Evolutionary conservation across 1,140 invertebrate species (phyloP), one percentile per base, ranked within the genome.

Genomic region (Phocides pigmalion): DNA sequence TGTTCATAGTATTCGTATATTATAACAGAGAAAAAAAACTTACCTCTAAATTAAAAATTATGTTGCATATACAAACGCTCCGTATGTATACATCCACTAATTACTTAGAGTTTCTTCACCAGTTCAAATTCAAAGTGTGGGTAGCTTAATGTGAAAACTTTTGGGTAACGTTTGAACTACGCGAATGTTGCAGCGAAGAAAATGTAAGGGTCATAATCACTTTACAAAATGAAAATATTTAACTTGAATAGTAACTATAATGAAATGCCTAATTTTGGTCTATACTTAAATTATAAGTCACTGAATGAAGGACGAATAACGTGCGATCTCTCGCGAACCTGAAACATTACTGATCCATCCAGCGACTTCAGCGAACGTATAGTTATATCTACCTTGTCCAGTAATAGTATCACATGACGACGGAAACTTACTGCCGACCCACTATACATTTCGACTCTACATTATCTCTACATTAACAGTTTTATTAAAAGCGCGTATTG

Each of bases 311-410:
- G 4, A 37, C 9, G 15, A 39, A 41, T 59, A 12, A 74, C 83
- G 81, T 80, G 72, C 68, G 64, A 54, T 72, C 76, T 72, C 58
- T 35, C 16, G 56, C 65, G 44, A 70, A 44, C 47, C 77, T 80
- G 76, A 77, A 84, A 76, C 76, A 74, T 72, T 77, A 86, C 84
- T 87, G 82, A 84, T 73, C 68, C 74, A 84, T 73, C 67, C 69
- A 65, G 53, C 66, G 53, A 68, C 59, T 71, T 58, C 68, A 62
- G 56, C 61, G 67, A 72, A 61, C 39, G 76, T 59, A 62, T 58
- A 71, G 41, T 56, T 65, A 66, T 59, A 58, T 63, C 42, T 65
- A 67, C 64, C 37, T 64, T 63, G 20, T 39, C 35, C 32, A 47
- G 41, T 64, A 70, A 67, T 67, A 61, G 53, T 58, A 37, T 37